Conservation (phyloP, 2,113 vertebrate genomes). For the Microcebus murinus region DNA sequence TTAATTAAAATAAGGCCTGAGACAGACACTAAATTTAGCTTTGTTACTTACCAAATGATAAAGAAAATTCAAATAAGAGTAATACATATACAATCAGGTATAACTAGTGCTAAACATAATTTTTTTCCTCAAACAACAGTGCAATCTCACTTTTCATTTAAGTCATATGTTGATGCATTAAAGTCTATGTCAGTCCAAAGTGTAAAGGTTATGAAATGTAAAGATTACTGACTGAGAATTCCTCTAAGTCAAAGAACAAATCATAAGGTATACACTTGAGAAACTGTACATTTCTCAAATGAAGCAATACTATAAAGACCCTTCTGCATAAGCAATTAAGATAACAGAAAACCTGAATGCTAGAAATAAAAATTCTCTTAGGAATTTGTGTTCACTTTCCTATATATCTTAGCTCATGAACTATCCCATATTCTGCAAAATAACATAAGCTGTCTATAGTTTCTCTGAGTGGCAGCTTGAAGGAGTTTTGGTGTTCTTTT, state of each 20-base stretch:
- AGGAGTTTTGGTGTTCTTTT: neutral
- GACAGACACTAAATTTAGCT: conserved; percentile 9
- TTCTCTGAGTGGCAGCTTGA: neutral
- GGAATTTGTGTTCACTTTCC: conserved; percentile 6
- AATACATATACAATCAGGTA: neutral
- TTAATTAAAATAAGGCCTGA: conserved; percentile 5
- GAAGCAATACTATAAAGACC: neutral
- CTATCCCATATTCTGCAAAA: neutral
- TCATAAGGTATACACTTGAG: neutral
- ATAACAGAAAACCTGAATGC: neutral
- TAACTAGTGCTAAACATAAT: neutral
- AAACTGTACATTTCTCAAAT: neutral
- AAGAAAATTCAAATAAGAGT: conserved; percentile 37
- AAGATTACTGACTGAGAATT: conserved; percentile 29
- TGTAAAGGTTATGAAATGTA: neutral
- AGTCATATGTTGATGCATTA: neutral
- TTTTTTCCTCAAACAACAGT: conserved; percentile 29
- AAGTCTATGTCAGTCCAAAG: neutral
- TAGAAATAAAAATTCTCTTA: conserved; percentile 17
- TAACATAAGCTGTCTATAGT: neutral
- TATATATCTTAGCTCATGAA: neutral
- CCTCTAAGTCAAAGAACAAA: neutral
- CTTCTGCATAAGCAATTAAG: neutral
- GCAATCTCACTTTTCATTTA: conserved; percentile 10
- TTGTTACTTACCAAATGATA: conserved; percentile 25